Base-by-base conservation (phyloP, 2,113 vertebrate genomes). In the Progne subis region DNA sequence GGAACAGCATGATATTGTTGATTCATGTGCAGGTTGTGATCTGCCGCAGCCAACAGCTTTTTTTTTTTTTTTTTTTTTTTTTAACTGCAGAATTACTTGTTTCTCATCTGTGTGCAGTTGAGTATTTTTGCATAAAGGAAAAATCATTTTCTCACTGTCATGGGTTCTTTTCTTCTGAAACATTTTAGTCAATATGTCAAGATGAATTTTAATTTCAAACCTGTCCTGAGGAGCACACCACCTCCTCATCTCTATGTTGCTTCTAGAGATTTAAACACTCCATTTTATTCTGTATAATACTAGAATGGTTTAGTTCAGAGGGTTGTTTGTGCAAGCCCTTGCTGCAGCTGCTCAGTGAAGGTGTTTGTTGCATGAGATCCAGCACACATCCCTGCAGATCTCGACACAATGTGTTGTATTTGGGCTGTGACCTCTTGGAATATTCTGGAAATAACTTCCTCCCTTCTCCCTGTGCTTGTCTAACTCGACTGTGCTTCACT, bases 21-120 rank as follows among this genome's bases (percentile, higher is more conserved):
- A 94, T 94, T 92, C 72, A 86, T 88, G 83, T 94, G 69, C 69
- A 93, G 92, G 80, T 92, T 92, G 86, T 93, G 94, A 96, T 96
- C 82, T 92, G 64, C 76, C 1, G 14, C 80, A 83, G 71, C 88
- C 79, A 93, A 80, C 88, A 94, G 68, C 50, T 87, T 95, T 92
- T 84, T 90, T 89, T 37, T 37, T 37, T 37, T 37, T 37, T 37
- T 37, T 82, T 89, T 82, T 26, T 37, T 37, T 37, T 37, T 82
- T 89, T 82, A 24, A 31, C 55, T 77, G 85, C 71, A 88, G 79
- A 94, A 86, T 83, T 88, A 74, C 80, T 92, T 92, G 43, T 88
- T 90, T 90, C 68, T 97, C 60, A 59, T 97, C 76, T 86, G 50
- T 60, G 43, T 90, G 79, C 56, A 52, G 52, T 60, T 63, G 31